Conservation (phyloP, 1,140 invertebrate genomes). For the Euglossa dilemma region DNA sequence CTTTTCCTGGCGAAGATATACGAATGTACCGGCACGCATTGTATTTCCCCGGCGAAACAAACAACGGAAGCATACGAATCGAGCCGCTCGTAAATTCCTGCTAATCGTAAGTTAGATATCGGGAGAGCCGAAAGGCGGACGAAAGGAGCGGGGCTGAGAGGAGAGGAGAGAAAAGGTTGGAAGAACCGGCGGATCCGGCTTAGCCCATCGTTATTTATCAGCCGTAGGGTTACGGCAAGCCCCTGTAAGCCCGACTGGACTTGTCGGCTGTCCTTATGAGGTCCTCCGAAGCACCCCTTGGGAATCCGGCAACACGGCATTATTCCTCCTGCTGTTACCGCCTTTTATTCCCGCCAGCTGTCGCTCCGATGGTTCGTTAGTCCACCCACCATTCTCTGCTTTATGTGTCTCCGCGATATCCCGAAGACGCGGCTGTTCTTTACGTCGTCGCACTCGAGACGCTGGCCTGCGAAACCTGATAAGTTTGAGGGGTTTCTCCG, state of each 20-base stretch:
- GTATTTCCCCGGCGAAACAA: not conserved
- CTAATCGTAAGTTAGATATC: slow-evolving; percentile 66
- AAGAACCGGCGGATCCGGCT: slow-evolving; percentile 27
- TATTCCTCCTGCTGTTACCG: not conserved
- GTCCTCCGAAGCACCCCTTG: slow-evolving; percentile 1
- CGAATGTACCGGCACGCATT: too few relatives aligned
- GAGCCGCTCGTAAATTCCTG: slow-evolving; percentile 68
- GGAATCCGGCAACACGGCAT: slow-evolving; percentile 7
- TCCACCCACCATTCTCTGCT: not conserved
- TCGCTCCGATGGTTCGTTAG: slow-evolving; percentile 3
- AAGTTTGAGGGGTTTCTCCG: not conserved
- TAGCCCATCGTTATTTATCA: slow-evolving; percentile 55
- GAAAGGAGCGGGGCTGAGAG: not conserved
- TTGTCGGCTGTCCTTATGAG: slow-evolving; percentile 42
- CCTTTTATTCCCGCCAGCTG: slow-evolving; percentile 25
- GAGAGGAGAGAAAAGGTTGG: not conserved
- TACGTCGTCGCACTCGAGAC: not conserved
- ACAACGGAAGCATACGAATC: slow-evolving; percentile 3
- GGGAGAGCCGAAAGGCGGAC: slow-evolving; percentile 28
- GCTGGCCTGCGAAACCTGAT: not conserved
- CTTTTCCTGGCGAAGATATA: too few relatives aligned
- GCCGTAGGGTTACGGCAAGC: slow-evolving; percentile 7
- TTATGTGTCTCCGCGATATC: not conserved
- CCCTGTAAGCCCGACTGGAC: slow-evolving; percentile 38
- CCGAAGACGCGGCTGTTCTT: not conserved